Evolutionary conservation across 2,888 invertebrate genomes (phyloP).

Genomic region (Melinopterus prodromus): DNA sequence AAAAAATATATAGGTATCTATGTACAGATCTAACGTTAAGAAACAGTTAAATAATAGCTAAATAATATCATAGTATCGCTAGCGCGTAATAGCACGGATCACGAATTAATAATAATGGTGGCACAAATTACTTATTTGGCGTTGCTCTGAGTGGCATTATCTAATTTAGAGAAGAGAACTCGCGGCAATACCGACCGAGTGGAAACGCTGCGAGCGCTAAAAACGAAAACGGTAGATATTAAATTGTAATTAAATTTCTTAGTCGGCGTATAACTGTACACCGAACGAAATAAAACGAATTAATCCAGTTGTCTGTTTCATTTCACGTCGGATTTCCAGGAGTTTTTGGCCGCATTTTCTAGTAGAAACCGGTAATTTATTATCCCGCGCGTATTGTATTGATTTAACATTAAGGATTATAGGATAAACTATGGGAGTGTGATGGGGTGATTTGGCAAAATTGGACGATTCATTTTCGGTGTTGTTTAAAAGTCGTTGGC

Average conservation of each 20-base stretch:
- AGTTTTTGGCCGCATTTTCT: not conserved
- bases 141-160: constrained; percentile 4
- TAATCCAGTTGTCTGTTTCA: not conserved
- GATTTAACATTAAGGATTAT: not conserved
- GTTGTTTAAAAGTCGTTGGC: not conserved
- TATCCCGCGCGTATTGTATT: not conserved
- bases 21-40: not conserved
- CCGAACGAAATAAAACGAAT: not conserved
- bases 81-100: constrained; percentile 4
- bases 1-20: too few species aligned
- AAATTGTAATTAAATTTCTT: not conserved
- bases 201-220: not conserved
- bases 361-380: not conserved
- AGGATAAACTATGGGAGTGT: not conserved
- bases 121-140: not conserved
- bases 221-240: constrained; percentile 4
- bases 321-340: not conserved
- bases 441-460: not conserved
- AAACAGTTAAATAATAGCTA: not conserved
- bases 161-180: not conserved
- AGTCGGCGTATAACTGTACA: not conserved
- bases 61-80: not conserved
- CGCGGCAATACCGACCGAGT: not conserved
- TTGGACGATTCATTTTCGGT: not conserved
- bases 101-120: constrained; percentile 4